Conservation (phyloP, 2,797 vertebrate species). For the Danio albolineatus region DNA sequence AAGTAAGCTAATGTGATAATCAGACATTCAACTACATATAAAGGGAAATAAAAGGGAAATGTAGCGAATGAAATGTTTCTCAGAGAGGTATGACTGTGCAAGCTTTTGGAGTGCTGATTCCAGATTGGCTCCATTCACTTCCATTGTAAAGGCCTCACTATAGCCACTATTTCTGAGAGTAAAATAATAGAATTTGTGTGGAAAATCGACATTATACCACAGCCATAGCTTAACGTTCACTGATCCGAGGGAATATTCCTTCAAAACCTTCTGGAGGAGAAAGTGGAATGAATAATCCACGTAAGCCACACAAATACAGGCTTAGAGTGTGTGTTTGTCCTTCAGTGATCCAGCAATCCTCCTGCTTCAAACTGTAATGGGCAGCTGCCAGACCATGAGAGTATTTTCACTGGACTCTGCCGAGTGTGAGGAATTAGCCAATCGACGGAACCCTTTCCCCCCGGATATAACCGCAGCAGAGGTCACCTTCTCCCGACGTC, state of each 20-base stretch:
- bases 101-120: background rate
- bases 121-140: background rate
- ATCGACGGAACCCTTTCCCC: conserved; percentile 85
- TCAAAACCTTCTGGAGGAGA: conserved; percentile 9
- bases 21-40: no score
- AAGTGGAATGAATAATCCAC: conserved; percentile 16
- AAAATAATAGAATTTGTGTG: background rate
- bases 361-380: conserved; percentile 79
- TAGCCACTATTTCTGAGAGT: no score
- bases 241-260: conserved; percentile 1
- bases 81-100: no score
- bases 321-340: conserved; percentile 42
- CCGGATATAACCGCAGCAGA: conserved; percentile 87
- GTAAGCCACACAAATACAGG: conserved; percentile 29
- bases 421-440: conserved; percentile 60
- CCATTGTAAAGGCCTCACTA: background rate
- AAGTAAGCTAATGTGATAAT: no score
- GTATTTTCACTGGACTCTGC: conserved; percentile 77
- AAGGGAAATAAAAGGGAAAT: no score
- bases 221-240: background rate
- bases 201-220: background rate
- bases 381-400: conserved; percentile 91
- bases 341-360: conserved; percentile 35
- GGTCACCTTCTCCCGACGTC: conserved; percentile 82
- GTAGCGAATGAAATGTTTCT: no score